Conservation (phyloP, 2,888 invertebrate species). For the Platycnemis pennipes region DNA sequence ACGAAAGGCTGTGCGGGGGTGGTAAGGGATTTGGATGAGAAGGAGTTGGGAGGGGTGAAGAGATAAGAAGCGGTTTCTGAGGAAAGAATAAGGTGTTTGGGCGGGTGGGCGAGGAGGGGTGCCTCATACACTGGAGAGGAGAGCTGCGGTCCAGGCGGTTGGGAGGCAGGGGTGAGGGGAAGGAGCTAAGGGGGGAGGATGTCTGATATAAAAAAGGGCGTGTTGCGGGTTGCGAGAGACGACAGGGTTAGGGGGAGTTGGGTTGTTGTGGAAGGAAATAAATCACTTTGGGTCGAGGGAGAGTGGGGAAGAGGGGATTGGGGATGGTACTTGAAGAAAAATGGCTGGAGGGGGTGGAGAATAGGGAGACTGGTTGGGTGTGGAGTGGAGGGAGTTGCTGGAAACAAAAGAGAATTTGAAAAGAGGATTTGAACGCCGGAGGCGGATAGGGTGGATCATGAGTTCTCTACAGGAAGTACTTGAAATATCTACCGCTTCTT, state of each 20-base stretch:
- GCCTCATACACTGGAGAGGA: no score
- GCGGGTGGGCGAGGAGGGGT: not conserved
- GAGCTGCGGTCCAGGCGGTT: no score
- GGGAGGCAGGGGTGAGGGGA: not conserved
- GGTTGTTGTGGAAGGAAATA: not conserved
- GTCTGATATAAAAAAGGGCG: not conserved
- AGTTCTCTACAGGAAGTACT: no score
- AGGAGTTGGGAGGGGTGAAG: no score
- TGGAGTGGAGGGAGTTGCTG: not conserved
- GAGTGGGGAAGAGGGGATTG: not conserved
- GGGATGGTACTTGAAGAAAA: not conserved
- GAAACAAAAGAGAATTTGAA: not conserved
- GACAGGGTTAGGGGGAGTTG: not conserved
- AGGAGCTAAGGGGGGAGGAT: not conserved
- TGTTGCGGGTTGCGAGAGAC: not conserved
- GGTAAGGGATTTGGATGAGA: not conserved
- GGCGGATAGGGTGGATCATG: not conserved
- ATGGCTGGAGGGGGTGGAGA: not conserved
- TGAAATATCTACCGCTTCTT: no score
- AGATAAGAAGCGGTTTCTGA: slow-evolving; percentile 33
- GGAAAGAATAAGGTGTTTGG: not conserved
- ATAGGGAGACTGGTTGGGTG: not conserved
- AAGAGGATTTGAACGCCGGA: not conserved
- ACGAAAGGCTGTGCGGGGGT: not conserved
- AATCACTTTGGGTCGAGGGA: slow-evolving; percentile 3